phyloP scores from a whole-genome alignment of 2,797 vertebrate genomes.

The Cichlasoma orientale region DNA sequence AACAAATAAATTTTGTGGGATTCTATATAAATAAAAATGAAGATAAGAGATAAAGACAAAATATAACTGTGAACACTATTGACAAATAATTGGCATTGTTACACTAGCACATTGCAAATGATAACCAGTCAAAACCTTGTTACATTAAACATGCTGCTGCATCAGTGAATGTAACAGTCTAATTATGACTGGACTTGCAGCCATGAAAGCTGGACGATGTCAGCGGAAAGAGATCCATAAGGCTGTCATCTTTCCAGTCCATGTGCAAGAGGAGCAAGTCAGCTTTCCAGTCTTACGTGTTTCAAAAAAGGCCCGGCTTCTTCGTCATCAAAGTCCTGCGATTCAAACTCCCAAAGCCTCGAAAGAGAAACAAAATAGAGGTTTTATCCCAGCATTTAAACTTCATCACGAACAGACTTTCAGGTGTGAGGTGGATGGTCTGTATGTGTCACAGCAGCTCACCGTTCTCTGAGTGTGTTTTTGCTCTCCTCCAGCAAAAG shows the following conservation, averaged over 20 bases:
- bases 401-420: not conserved
- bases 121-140: slow-evolving; percentile 51
- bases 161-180: slow-evolving; percentile 70
- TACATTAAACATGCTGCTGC: slow-evolving; percentile 43
- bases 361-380: too few species aligned
- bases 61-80: too few species aligned
- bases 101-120: slow-evolving; percentile 28
- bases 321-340: too few species aligned
- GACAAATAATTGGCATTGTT: too few species aligned
- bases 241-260: slow-evolving; percentile 62
- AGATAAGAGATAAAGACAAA: too few species aligned
- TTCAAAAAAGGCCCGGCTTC: too few species aligned
- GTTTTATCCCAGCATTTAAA: not conserved
- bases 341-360: too few species aligned
- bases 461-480: not conserved
- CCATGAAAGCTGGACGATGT: slow-evolving; percentile 21
- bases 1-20: too few species aligned
- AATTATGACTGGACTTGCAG: slow-evolving; percentile 38
- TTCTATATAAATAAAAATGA: too few species aligned
- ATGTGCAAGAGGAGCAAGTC: slow-evolving; percentile 38
- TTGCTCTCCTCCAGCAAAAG: not conserved
- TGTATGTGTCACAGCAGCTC: not conserved
- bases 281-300: too few species aligned
- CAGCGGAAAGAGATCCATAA: slow-evolving; percentile 28
- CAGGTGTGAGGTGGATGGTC: not conserved